phyloP scores from a whole-genome alignment of 2,113 vertebrate species.

The Salvelinus namaycush region DNA sequence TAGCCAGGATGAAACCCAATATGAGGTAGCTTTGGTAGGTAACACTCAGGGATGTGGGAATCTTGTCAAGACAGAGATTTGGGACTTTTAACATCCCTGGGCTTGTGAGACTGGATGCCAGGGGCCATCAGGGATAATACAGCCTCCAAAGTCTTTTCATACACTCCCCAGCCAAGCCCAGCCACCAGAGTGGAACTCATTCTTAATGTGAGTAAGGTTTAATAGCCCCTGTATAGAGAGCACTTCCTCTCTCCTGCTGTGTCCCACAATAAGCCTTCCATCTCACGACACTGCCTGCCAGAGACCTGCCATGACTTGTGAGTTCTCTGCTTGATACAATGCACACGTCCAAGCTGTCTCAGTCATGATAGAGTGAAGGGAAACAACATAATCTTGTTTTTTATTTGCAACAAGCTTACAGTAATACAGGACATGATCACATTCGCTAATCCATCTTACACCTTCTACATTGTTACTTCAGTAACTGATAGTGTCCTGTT shows the following conservation, averaged over 20 bases:
- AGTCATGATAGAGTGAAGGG: not conserved
- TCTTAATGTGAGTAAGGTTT: slow-evolving; percentile 38
- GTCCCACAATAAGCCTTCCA: slow-evolving; percentile 49
- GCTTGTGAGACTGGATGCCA: slow-evolving; percentile 30
- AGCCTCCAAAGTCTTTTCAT: slow-evolving; percentile 22
- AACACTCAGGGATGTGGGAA: not conserved
- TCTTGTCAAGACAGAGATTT: not conserved
- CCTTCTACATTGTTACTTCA: not conserved
- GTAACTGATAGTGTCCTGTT: not conserved
- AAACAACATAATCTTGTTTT: not conserved
- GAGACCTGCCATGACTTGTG: slow-evolving; percentile 32
- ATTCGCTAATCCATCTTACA: not conserved
- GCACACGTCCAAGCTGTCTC: slow-evolving; percentile 20
- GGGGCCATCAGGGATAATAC: slow-evolving; percentile 15
- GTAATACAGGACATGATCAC: not conserved
- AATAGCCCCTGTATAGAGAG: slow-evolving; percentile 27
- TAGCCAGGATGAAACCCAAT: slow-evolving; percentile 29
- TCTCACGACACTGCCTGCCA: slow-evolving; percentile 48
- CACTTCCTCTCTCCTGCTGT: slow-evolving; percentile 37
- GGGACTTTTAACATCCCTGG: slow-evolving; percentile 16
- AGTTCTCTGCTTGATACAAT: slow-evolving; percentile 40
- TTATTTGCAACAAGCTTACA: not conserved
- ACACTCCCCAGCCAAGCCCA: slow-evolving; percentile 27
- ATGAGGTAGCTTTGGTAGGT: not conserved
- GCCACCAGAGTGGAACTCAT: slow-evolving; percentile 29